A percentile compares a stretch with the other conserved stretches of the same genome.
Evolutionary conservation across 2,888 invertebrate genomes (phyloP).

Genomic region (Leptothorax acervorum): DNA sequence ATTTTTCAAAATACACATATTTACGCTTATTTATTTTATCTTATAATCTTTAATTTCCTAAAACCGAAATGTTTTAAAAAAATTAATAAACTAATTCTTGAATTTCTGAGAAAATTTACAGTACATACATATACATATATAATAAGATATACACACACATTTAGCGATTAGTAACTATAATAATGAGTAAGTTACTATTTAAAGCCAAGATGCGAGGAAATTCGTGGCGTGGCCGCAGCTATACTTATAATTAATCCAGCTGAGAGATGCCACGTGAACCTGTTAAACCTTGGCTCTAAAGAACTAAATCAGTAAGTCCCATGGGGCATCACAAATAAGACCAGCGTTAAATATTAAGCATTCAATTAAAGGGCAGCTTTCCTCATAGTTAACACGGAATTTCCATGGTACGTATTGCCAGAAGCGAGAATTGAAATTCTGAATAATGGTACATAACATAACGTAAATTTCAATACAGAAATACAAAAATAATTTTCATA

Average conservation of each 20-base stretch:
- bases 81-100: background rate
- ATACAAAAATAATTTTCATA: constrained; percentile 2
- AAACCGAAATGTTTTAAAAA: background rate
- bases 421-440: background rate
- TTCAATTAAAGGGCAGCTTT: constrained; percentile 15
- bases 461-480: background rate
- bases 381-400: background rate
- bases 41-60: background rate
- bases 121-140: background rate
- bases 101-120: background rate
- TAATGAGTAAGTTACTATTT: constrained; percentile 1
- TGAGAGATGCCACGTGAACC: constrained; percentile 12
- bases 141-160: background rate
- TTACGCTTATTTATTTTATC: background rate
- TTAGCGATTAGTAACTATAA: constrained; percentile 7
- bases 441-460: background rate
- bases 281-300: constrained; percentile 26
- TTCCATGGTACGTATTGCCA: background rate
- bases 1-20: background rate
- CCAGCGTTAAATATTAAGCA: constrained; percentile 29
- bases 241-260: constrained; percentile 13
- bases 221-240: background rate
- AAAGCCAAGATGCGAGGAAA: constrained; percentile 29
- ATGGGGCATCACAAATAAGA: background rate
- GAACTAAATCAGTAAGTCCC: constrained; percentile 24